These are phyloP conservation scores for Ganaspis sp. DNA, from an alignment of 1,140 invertebrate genomes.

Conservation along the genomic window DNA sequence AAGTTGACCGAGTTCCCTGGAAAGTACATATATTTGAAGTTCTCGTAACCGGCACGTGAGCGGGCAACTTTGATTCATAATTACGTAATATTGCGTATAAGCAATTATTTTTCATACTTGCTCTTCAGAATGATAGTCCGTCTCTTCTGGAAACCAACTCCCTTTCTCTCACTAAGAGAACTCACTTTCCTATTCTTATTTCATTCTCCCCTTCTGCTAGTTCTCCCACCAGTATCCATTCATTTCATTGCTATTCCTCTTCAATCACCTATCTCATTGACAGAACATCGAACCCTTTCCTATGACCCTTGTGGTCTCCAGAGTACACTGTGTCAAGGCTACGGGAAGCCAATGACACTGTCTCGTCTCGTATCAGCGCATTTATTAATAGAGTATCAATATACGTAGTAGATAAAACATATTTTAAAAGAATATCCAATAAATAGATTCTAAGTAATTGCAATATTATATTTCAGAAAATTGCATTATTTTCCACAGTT, in stretches of 20 bases:
- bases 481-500: too few relatives aligned
- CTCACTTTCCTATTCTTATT: neutral
- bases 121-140: neutral
- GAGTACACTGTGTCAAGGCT: constrained; percentile 10
- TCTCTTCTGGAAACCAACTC: constrained; percentile 7
- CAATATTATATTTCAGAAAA: too few relatives aligned
- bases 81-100: constrained; percentile 13
- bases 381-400: neutral
- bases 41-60: constrained; percentile 4
- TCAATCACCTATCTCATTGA: neutral
- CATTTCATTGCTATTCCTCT: neutral
- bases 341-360: neutral
- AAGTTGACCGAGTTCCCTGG: constrained; percentile 18
- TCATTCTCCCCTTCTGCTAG: neutral
- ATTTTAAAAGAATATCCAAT: too few relatives aligned
- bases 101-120: constrained; percentile 1
- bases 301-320: neutral
- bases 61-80: neutral
- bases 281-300: constrained; percentile 9
- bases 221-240: neutral
- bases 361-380: neutral
- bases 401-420: too few relatives aligned
- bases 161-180: neutral
- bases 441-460: too few relatives aligned
- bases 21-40: neutral